Conservation (phyloP, 2,888 invertebrate genomes). For the Nasonia oneida region DNA sequence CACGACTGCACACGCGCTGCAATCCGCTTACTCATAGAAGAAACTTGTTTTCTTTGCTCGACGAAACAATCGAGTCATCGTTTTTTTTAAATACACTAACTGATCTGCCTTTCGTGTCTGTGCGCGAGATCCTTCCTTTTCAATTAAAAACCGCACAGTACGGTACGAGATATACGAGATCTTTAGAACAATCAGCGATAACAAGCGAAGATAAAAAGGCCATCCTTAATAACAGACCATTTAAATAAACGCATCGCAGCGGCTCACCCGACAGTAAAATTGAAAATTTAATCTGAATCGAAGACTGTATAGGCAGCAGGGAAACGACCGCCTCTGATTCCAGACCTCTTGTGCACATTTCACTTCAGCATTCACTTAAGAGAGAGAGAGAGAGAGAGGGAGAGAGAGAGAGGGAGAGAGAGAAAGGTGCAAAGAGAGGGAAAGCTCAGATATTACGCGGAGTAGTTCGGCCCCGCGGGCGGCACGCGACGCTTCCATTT, state of each 20-base stretch:
- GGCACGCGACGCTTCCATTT: slow-evolving; percentile 52
- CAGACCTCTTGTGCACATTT: not conserved
- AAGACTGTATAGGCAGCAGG: not conserved
- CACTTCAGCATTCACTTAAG: not conserved
- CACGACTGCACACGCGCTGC: not conserved
- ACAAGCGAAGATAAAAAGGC: not conserved
- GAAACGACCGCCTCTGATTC: not conserved
- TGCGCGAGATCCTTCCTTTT: not conserved
- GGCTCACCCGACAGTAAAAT: slow-evolving; percentile 21
- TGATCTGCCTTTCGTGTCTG: not conserved
- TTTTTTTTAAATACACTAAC: not conserved
- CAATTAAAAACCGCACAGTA: not conserved
- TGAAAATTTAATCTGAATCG: slow-evolving; percentile 35
- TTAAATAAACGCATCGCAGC: not conserved
- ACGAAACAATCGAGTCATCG: slow-evolving; percentile 36
- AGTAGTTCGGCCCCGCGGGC: not conserved
- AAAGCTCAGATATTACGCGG: not conserved
- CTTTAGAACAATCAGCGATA: not conserved
- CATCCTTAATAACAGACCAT: slow-evolving; percentile 1
- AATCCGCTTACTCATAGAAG: slow-evolving; percentile 36
- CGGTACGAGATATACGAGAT: not conserved
- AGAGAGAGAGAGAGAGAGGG: not conserved
- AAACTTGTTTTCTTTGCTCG: slow-evolving; percentile 21
- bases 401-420: not conserved
- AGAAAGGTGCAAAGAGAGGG: not conserved